phyloP scores from a whole-genome alignment of 2,888 invertebrate genomes.

The Coenonympha glycerion region DNA sequence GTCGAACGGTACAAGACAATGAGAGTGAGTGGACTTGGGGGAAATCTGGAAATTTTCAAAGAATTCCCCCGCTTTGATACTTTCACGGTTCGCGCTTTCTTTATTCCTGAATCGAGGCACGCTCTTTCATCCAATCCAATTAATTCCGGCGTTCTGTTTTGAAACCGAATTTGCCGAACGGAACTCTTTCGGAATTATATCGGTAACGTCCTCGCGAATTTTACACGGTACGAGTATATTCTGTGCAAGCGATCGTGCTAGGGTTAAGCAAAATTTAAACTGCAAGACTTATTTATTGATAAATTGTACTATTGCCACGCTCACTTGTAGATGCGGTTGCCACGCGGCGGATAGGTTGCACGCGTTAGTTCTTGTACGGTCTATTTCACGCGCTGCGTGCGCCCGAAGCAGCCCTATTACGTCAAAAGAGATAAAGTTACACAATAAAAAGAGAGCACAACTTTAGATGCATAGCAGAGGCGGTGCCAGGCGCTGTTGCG shows the following conservation, averaged over 20 bases:
- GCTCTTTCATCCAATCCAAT: constrained; percentile 5
- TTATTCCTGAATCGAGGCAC: neutral
- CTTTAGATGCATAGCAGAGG: too few species aligned
- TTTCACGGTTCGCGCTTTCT: constrained; percentile 10
- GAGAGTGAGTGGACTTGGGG: constrained; percentile 23
- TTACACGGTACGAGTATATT: neutral
- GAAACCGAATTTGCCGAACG: neutral
- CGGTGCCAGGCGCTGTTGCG: too few species aligned
- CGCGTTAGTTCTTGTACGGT: too few species aligned
- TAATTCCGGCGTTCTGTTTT: constrained; percentile 1
- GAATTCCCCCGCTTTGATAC: constrained; percentile 23
- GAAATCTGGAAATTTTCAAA: constrained; percentile 33
- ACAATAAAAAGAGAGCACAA: too few species aligned
- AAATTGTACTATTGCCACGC: too few species aligned
- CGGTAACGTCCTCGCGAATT: neutral
- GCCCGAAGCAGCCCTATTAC: too few species aligned
- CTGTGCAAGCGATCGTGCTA: neutral
- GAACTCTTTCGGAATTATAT: neutral
- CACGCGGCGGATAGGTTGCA: too few species aligned
- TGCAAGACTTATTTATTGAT: too few species aligned
- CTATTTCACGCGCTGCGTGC: too few species aligned
- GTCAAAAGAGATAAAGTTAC: too few species aligned
- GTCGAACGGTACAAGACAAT: constrained; percentile 22
- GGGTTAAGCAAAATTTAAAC: neutral
- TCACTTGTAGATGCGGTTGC: too few species aligned